Base-by-base conservation (phyloP, 2,797 vertebrate species). In the Enoplosus armatus region DNA sequence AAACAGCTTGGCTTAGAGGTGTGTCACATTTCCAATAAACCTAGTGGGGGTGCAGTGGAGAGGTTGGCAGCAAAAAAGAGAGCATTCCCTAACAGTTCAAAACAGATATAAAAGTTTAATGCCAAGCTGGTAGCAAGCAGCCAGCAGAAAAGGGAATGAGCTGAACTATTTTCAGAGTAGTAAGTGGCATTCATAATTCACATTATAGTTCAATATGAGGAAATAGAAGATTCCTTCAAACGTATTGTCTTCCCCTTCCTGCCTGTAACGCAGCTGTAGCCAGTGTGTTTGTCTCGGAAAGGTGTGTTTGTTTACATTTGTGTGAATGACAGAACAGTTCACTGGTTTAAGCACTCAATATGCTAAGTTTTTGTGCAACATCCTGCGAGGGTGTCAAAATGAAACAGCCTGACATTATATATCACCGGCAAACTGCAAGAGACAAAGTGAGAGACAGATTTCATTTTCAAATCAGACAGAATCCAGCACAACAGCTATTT, bases 51-150 rank as follows among this genome's bases (percentile, higher is more conserved):
- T 69, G 80, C 80, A 64, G 85, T 77, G 80, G 78, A 88, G 81
- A 85, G 88, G 83, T 84, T 77, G 80, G 79, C 72, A 84, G 61
- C 65, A 18, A 65, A 71, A 83, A 72, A 79, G 62, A 81, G 65
- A 76, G 65, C 77, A 56, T 75, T 77, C 67, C 64, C 59, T 66
- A 84, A 88, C 81, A 84, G 89, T 87, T 93, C 78, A 93, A 94
- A 95, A 93, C 86, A 85, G 72, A 84, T 67, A 93, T 95, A 85
- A 94, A 95, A 91, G 75, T 94, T 94, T 93, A 90, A 95, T 93
- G 80, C 61, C 66, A 69, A 79, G 86, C 90, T 92, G 83, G 80
- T 86, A 93, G 90, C 72, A 77, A 82, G 86, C 74, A 85, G 81
- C 82, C 75, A 43, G 75, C 84, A 90, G 83, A 77, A n/a, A 58